Base-by-base conservation (phyloP, 2,797 vertebrate genomes). In the Limosa lapponica region DNA sequence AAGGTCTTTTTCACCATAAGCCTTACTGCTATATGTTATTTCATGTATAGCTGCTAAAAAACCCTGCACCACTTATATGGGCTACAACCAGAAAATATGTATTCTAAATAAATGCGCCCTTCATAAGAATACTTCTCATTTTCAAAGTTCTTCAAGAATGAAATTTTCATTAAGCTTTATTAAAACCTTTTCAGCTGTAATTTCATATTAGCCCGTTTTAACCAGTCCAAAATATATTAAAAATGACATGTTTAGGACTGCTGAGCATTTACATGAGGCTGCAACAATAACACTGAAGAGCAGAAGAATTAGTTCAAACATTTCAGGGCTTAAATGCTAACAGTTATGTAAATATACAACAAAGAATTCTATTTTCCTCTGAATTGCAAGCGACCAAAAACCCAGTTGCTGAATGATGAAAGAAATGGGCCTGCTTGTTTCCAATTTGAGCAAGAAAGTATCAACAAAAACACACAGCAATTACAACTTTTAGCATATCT, bases 381-480 rank as follows among this genome's bases (percentile, higher is more conserved):
- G 87, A 93, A 91, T 48, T 85, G 52, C 41, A 72, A 94, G 77
- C 2, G 1, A 90, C 80, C 59, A 90, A 90, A 94, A 82, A 19
- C 41, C 22, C 64, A 79, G 43, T 41, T 87, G 67, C 57, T 80
- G 72, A 82, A 58, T 32, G 57, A 89, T 66, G 61, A 89, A 91
- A 89, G 65, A 72, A 93, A 91, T 17, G 61, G 65, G 87, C 36
- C 81, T 83, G 75, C 51, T 86, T 88, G 92, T 90, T 96, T 93
- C 78, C 87, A 74, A 39, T 62, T 2, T 81, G 34, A 92, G 52
- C 55, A 85, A 78, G 69, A 83, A 93, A 88, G 71, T n/a, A 91
- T 46, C 69, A 96, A 91, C 69, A 82, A 67, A 88, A 91, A 32
- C 82, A 86, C 37, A 54, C 27, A 78, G 71, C 89, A 94, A 93